These are phyloP conservation scores for Carcharodon carcharias DNA, from an alignment of 2,797 vertebrate genomes.

Conservation along the genomic window DNA sequence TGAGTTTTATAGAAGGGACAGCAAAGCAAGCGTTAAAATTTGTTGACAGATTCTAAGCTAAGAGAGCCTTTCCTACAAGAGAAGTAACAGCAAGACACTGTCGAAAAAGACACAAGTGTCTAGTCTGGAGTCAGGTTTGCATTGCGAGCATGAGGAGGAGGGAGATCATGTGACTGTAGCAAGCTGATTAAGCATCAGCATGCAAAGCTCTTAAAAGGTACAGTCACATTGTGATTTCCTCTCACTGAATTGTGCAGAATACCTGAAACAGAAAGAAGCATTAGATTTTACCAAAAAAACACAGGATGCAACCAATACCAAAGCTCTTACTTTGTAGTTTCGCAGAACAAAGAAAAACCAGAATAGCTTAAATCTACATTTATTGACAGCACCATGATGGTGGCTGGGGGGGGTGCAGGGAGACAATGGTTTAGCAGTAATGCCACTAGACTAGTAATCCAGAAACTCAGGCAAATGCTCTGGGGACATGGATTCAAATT, in stretches of 20 bases:
- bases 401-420: too few relatives aligned
- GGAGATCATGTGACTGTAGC: neutral
- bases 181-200: neutral
- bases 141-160: neutral
- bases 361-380: neutral
- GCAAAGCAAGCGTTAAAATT: neutral
- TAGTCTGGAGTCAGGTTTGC: neutral
- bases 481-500: too few relatives aligned
- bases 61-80: neutral
- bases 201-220: constrained; percentile 1
- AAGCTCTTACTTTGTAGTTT: neutral
- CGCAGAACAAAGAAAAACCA: neutral
- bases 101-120: neutral
- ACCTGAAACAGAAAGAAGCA: neutral
- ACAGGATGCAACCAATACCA: neutral
- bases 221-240: neutral
- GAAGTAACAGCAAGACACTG: neutral
- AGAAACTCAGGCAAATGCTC: too few relatives aligned
- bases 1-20: neutral
- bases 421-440: too few relatives aligned
- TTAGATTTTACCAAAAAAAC: neutral
- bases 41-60: neutral
- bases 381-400: neutral
- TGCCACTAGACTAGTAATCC: too few relatives aligned
- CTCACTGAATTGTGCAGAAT: neutral